Evolutionary conservation across 2,113 vertebrate genomes (phyloP).

Genomic region (Ptyas mucosa): DNA sequence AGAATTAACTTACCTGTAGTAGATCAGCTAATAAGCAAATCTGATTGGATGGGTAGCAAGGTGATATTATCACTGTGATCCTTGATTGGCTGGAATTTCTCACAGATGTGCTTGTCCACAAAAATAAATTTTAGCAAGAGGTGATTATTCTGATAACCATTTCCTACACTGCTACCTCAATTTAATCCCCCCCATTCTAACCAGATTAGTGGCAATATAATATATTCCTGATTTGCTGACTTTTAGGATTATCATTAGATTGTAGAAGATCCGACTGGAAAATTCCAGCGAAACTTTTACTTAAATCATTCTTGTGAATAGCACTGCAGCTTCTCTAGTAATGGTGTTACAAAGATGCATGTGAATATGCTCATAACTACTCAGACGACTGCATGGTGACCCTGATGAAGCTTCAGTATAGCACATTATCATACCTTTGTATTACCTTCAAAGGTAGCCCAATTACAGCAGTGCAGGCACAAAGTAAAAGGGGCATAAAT

Average conservation of each 20-base stretch:
- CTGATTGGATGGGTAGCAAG: background rate
- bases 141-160: background rate
- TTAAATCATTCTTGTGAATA: background rate
- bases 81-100: background rate
- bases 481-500: background rate
- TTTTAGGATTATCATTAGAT: background rate
- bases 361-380: background rate
- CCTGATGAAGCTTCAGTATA: background rate
- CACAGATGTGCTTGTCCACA: background rate
- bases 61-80: background rate
- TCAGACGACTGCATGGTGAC: background rate
- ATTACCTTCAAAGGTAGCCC: background rate
- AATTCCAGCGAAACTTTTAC: background rate
- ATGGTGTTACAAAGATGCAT: background rate
- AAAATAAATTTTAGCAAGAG: background rate
- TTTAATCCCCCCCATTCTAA: background rate
- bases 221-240: background rate
- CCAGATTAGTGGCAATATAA: background rate
- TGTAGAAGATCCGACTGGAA: background rate
- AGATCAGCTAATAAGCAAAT: background rate
- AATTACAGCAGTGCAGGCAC: background rate
- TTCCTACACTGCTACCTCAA: background rate
- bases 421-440: background rate
- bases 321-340: background rate
- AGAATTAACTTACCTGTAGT: background rate